Evolutionary conservation across 2,888 invertebrate species (phyloP).

Genomic region (Aspidapion aeneum): DNA sequence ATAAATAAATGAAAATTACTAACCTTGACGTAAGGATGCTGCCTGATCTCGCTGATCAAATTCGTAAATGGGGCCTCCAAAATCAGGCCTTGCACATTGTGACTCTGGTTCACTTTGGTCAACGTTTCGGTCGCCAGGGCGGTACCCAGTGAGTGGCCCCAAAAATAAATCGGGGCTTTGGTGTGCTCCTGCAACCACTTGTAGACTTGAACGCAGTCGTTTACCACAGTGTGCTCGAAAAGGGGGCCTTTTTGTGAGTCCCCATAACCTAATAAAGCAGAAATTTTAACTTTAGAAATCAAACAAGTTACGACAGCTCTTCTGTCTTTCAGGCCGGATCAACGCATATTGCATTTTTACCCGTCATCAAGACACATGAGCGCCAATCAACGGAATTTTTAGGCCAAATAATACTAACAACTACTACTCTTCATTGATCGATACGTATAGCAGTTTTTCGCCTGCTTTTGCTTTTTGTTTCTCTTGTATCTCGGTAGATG

Average conservation of each 20-base stretch:
- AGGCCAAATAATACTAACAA: too few relatives aligned
- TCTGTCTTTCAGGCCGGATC: too few relatives aligned
- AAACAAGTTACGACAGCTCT: not conserved
- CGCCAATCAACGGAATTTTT: too few relatives aligned
- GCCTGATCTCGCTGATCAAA: constrained; percentile 37
- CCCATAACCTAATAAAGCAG: constrained; percentile 38
- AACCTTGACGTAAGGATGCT: constrained; percentile 40
- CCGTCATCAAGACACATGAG: too few relatives aligned
- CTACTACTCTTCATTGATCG: too few relatives aligned
- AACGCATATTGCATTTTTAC: too few relatives aligned
- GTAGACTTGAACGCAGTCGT: constrained; percentile 41
- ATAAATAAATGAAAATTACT: too few relatives aligned
- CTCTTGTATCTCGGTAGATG: too few relatives aligned
- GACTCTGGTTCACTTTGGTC: constrained; percentile 26
- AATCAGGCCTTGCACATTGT: constrained; percentile 35
- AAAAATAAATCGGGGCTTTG: constrained; percentile 39
- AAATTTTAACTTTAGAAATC: not conserved
- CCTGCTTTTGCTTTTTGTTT: too few relatives aligned
- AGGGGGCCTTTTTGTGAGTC: constrained; percentile 39
- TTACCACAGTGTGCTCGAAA: constrained; percentile 39
- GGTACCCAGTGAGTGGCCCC: constrained; percentile 44
- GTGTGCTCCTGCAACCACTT: constrained; percentile 37
- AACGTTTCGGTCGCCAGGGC: constrained; percentile 38
- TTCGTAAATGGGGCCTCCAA: constrained; percentile 41
- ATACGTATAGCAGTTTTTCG: too few relatives aligned